A percentile compares a stretch with the other conserved stretches of the same genome.
Evolutionary conservation across 2,113 vertebrate genomes (phyloP).

Genomic region (Gymnocephalus cernua): DNA sequence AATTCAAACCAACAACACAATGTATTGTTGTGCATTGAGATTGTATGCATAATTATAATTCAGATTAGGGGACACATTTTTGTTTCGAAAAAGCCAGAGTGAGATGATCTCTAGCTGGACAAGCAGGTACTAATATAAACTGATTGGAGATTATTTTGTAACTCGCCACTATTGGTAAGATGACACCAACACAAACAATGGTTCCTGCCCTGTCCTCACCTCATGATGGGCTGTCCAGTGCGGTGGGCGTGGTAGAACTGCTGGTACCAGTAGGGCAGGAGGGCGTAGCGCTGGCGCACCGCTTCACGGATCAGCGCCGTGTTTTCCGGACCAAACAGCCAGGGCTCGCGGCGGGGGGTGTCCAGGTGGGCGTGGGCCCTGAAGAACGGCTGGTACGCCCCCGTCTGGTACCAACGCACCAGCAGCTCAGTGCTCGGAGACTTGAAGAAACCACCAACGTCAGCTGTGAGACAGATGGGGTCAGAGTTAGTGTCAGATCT

Average conservation of each 20-base stretch:
- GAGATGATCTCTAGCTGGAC: background rate
- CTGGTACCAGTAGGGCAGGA: conserved; percentile 94
- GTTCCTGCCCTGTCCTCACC: conserved; percentile 75
- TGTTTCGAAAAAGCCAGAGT: background rate
- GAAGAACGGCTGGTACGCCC: conserved; percentile 94
- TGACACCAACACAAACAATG: background rate
- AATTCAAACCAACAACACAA: background rate
- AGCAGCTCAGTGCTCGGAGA: conserved; percentile 89
- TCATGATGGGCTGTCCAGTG: conserved; percentile 90
- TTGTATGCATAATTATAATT: background rate
- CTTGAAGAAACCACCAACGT: conserved; percentile 94
- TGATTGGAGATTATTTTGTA: background rate
- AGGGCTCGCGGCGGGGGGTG: conserved; percentile 92
- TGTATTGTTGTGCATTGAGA: background rate
- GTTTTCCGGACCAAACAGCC: conserved; percentile 90
- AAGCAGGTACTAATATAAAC: background rate
- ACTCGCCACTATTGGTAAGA: background rate
- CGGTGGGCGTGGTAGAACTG: conserved; percentile 87
- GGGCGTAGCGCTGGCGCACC: conserved; percentile 88
- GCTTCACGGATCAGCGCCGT: conserved; percentile 86
- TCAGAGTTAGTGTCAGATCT: background rate
- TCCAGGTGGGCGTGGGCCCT: conserved; percentile 94
- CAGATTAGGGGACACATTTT: background rate
- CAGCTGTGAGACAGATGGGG: conserved; percentile 80
- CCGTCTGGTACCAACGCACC: conserved; percentile 94